Evolutionary conservation across 2,888 invertebrate genomes (phyloP).

Genomic region (Acanthosepion lycidas): DNA sequence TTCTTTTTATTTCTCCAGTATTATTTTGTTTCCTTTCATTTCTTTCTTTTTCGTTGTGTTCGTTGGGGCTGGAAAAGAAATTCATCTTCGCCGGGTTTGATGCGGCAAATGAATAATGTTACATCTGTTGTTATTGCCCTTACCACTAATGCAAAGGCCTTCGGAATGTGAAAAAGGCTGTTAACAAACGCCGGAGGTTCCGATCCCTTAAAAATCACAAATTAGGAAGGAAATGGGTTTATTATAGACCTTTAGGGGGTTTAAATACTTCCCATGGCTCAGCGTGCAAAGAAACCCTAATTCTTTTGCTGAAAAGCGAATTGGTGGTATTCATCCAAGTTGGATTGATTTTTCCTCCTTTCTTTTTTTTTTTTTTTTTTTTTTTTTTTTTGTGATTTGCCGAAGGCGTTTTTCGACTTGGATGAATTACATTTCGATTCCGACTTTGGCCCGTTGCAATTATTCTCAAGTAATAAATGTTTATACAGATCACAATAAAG

Average conservation of each 20-base stretch:
- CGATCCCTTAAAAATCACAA: neutral
- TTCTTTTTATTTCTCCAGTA: too few relatives aligned
- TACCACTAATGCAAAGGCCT: neutral
- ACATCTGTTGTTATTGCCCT: neutral
- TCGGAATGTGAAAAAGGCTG: constrained; percentile 3
- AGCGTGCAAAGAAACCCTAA: neutral
- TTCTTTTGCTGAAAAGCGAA: neutral
- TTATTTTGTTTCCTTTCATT: too few relatives aligned
- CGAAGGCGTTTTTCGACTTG: neutral
- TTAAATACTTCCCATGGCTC: constrained; percentile 4
- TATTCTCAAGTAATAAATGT: neutral
- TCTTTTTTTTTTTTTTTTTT: neutral
- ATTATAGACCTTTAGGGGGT: neutral
- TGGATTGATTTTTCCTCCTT: neutral
- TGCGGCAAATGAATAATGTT: neutral
- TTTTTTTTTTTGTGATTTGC: neutral
- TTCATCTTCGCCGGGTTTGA: neutral
- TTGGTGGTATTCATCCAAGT: neutral
- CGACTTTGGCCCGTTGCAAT: neutral
- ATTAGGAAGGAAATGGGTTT: neutral
- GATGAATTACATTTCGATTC: neutral
- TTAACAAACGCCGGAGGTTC: neutral
- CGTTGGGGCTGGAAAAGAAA: neutral
- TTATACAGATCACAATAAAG: neutral
- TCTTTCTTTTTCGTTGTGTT: neutral